Base-by-base conservation (phyloP, 1,140 invertebrate genomes). In the Pseudomyrmex pallidus region DNA sequence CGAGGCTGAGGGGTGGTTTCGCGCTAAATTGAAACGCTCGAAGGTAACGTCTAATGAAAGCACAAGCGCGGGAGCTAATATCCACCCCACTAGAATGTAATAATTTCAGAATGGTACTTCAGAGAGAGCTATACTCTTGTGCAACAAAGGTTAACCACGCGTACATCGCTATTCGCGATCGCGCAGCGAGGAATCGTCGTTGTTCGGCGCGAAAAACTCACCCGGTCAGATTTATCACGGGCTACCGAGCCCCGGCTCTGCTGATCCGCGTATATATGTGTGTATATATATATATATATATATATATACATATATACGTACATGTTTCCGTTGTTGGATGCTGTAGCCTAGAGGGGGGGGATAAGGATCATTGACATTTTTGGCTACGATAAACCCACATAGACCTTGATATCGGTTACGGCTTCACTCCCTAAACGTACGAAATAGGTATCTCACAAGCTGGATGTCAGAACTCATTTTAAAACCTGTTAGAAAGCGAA, bases 41-140 rank as follows among this genome's bases (percentile, higher is more conserved):
- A 93, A 93, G 92, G 92, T 93, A 93, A 93, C 91, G 91, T 93
- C 93, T 94, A 94, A 94, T 94, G 92, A 94, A 94, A 93, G 92
- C 92, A 92, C 91, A 93, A 91, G 92, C 90, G 89, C 90, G 84
- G 76, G 84, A 91, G 91, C 91, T 92, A 91, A 92, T 92, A 92
- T 92, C 89, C 78, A 90, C 90, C 90, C 90, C 90, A 92, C 91
- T 92, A 92, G 92, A 93, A 93, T 91, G 92, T 93, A 93, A 93
- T 93, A 93, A 94, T 94, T 94, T 91, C 91, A 88, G 90, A 92
- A 93, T 93, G 92, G 88, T 93, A 92, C 91, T 92, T 91, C 82
- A 92, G 56, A 87, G 74, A 85, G 83, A 86, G 77, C 77, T 77
- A 80, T 89, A 87, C 80, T 35, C 35, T 86, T 91, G 82, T 86